Evolutionary conservation across 2,113 vertebrate genomes (phyloP).

Genomic region (Craseonycteris thonglongyai): DNA sequence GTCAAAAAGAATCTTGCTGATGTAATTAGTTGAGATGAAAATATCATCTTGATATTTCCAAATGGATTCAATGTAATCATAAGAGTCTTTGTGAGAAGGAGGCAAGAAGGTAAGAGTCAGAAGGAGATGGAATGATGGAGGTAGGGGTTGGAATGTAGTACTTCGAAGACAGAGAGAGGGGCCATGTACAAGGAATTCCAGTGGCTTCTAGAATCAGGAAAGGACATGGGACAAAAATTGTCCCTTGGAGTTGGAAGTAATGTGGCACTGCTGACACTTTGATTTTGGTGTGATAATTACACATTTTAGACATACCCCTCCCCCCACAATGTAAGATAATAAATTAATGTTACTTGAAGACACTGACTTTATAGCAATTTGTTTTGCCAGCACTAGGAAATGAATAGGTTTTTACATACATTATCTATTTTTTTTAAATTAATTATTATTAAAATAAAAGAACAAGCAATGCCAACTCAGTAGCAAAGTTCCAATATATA

Average conservation of each 20-base stretch:
- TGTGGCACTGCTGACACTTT: fast-evolving
- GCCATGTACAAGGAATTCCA: too few relatives aligned
- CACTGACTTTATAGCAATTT: neutral
- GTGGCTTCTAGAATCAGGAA: neutral
- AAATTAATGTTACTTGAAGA: neutral
- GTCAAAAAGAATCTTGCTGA: neutral
- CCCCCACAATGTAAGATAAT: neutral
- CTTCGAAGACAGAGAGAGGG: neutral
- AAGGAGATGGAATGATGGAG: neutral
- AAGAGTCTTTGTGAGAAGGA: neutral
- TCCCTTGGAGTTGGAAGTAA: neutral
- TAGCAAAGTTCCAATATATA: neutral
- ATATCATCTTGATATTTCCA: neutral
- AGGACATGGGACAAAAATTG: fast-evolving
- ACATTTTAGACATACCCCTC: neutral
- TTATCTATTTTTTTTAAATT: neutral
- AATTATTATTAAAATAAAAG: neutral
- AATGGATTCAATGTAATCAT: neutral
- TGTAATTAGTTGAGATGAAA: neutral
- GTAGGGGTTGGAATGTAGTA: neutral
- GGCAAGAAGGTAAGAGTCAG: neutral
- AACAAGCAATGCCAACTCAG: neutral
- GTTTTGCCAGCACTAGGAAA: neutral
- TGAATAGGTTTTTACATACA: neutral
- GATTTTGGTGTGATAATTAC: too few relatives aligned